Percentiles rank a stretch among this genome's conserved stretches.
phyloP scores from a whole-genome alignment of 2,113 vertebrate species.

The Seriola quinqueradiata region DNA sequence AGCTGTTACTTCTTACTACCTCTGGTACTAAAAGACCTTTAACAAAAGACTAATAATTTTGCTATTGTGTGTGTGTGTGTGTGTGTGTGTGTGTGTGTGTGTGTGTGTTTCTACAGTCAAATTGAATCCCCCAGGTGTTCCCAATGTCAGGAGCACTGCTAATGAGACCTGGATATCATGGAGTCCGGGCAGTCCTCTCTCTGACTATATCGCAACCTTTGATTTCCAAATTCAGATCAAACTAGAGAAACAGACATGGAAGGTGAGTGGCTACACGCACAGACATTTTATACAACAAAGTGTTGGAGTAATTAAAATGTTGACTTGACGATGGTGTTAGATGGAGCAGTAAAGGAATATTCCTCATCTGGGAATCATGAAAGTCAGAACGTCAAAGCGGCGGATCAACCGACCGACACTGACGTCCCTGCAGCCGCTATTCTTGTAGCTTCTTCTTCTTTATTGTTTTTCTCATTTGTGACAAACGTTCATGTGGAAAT shows the following conservation, averaged over 20 bases:
- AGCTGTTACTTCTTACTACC: not conserved
- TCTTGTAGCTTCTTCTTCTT: not conserved
- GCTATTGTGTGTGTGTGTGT: not conserved
- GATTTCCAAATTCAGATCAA: slow-evolving; percentile 74
- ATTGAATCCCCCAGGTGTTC: slow-evolving; percentile 70
- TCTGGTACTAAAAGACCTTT: not conserved
- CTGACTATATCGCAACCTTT: accelerated
- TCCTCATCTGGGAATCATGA: not conserved
- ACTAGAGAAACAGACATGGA: slow-evolving; percentile 40
- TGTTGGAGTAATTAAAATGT: not conserved
- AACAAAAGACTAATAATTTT: too few species aligned
- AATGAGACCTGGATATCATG: slow-evolving; percentile 62
- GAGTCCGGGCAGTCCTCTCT: slow-evolving; percentile 48
- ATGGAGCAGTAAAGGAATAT: not conserved
- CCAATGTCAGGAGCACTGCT: slow-evolving; percentile 37
- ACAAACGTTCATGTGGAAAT: not conserved
- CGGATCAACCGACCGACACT: too few species aligned
- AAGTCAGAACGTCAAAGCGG: too few species aligned
- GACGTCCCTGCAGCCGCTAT: too few species aligned
- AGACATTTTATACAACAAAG: too few species aligned
- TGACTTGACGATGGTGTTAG: not conserved
- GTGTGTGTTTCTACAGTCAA: slow-evolving; percentile 71
- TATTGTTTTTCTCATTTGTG: not conserved
- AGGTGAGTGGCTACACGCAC: slow-evolving; percentile 52
- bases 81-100: not conserved